These are phyloP conservation scores for zebrafish (Danio rerio) DNA, from an alignment of 2,113 vertebrate genomes.

Conservation along the genomic window DNA sequence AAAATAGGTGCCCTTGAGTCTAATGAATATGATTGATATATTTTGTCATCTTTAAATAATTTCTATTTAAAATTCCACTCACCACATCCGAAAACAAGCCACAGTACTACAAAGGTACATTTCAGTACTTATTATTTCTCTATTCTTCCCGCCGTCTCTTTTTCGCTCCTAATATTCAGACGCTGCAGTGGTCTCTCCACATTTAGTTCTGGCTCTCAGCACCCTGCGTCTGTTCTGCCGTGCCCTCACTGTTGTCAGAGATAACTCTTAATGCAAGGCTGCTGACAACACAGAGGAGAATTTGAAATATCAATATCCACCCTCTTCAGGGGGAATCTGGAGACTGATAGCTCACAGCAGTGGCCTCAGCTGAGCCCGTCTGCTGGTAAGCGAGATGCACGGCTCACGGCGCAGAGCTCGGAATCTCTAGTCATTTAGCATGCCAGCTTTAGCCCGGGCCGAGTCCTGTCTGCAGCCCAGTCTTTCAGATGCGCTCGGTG, in stretches of 20 bases:
- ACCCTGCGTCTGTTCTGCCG: conserved; percentile 14
- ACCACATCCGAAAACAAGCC: neutral
- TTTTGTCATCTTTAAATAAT: no score
- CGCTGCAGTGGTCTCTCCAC: neutral
- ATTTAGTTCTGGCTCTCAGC: conserved; percentile 16
- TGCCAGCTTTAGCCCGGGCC: conserved; percentile 35
- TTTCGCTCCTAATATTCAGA: neutral
- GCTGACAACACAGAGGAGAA: conserved; percentile 40
- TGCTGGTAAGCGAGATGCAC: conserved; percentile 22
- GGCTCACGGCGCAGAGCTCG: conserved; percentile 20
- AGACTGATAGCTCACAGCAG: conserved; percentile 30
- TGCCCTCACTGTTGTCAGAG: conserved; percentile 29
- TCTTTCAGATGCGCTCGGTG: conserved; percentile 29
- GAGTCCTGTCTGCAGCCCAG: conserved; percentile 5
- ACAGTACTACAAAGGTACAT: neutral
- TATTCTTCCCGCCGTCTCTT: neutral
- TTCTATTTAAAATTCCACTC: neutral
- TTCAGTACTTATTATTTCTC: neutral
- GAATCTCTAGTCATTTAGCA: conserved; percentile 47
- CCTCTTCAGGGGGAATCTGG: conserved; percentile 47
- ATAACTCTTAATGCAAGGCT: conserved; percentile 47
- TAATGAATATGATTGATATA: neutral
- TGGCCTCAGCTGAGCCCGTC: conserved; percentile 46
- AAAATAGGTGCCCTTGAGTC: no score
- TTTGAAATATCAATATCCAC: conserved; percentile 49